Evolutionary conservation across 1,140 invertebrate species (phyloP), one percentile per base, ranked within the genome.

Genomic region (Leptinotarsa texana): DNA sequence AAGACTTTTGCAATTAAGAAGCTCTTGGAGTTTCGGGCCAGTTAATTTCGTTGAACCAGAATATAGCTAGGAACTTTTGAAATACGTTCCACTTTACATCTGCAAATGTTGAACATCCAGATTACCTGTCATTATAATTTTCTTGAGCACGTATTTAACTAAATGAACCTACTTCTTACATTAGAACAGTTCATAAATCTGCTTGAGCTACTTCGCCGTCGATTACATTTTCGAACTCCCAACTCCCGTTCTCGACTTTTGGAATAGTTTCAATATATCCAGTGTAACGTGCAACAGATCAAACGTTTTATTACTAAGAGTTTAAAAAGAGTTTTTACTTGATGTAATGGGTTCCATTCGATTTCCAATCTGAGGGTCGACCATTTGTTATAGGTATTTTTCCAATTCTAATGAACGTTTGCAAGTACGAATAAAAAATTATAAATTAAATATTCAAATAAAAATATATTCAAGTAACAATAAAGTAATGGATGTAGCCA

Each of bases 1-100:
- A 81, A 80, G 80, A 81, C 80, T 81, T 77, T 80, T 62, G 80
- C 79, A 81, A 81, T 81, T 81, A 81, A 76, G 74, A 69, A 76
- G 73, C 80, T 76, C 75, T 79, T 21, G 61, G 68, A 76, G 78
- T 70, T 77, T 74, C 72, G 72, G 63, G 62, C 70, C 75, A 68
- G 77, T 80, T 80, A 80, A 80, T 80, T 76, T 80, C 73, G 67
- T 70, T 76, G 65, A 70, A 18, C 51, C 72, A 63, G 74, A 79
- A 79, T 76, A 74, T 73, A 42, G 72, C 74, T 72, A 71, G 66
- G 73, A 77, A 77, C 73, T 77, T 77, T 61, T 51, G 48, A 77
- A 73, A 77, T 73, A 77, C 72, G 74, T 72, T 71, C 73, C 67
- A 75, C 69, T 77, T 77, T 77, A 77, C 76, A 77, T 77, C 76